Evolutionary conservation across 2,797 vertebrate species (phyloP), one percentile per base, ranked within the genome.

Genomic region (Melanotaenia boesemani): DNA sequence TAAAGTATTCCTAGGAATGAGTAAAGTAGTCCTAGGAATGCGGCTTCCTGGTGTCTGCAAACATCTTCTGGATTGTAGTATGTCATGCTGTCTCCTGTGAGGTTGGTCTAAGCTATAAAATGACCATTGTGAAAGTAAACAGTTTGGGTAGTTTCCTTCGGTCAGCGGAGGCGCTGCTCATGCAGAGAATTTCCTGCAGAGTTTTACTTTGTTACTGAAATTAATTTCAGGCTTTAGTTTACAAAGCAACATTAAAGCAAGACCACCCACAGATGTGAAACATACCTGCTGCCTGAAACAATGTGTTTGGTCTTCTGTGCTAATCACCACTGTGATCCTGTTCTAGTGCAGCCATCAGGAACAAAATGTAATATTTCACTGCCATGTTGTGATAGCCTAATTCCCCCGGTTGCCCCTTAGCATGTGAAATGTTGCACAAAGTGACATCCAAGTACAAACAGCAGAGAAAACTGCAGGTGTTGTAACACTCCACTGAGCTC

Each of bases 311-410:
- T 87, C 76, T 82, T 58, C 63, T 46, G 26, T 28, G 2, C 67
- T 77, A 79, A 83, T 86, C 79, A 79, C 77, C 50, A 3, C 65
- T 55, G 26, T 62, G 46, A 83, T 59, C 71, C 56, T 59, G 69
- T 76, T 69, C 74, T 75, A 83, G 83, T 72, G 81, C 85, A 87
- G 74, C 84, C 83, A 86, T 70, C 70, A 6, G 83, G 86, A 88
- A 89, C 86, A 6, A 89, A 86, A 87, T 75, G 85, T 76, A 73
- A 89, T 86, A 86, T 82, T 89, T 93, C 83, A 86, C 54, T 16
- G 32, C 0, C 36, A 55, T 89, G 85, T 90, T 86, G 76, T 91
- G 72, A 88, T 89, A 78, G 72, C 74, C 66, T 84, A 83, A 88
- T 79, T 91, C 88, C 77, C 83, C 56, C 15, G 74, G 60, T 73